Base-by-base conservation (phyloP, 2,113 vertebrate genomes). In the Calonectris borealis region DNA sequence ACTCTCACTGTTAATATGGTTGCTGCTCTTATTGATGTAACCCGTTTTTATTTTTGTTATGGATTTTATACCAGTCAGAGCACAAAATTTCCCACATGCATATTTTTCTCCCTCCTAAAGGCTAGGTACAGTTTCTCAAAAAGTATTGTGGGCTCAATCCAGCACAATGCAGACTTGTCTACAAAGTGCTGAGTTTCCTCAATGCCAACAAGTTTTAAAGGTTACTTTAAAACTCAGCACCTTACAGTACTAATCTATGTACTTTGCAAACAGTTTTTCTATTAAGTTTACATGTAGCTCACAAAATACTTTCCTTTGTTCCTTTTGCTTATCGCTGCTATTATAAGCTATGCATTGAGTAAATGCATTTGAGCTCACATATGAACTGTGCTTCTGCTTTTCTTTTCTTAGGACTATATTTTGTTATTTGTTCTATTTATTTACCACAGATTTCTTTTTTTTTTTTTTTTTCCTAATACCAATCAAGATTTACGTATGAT, bases 21-120 rank as follows among this genome's bases (percentile, higher is more conserved):
- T 98, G 62, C 90, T 97, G 48, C 80, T 64, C 0, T 90, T 96
- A 97, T 29, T 97, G 96, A 93, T 97, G 48, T 97, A 97, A 96
- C 95, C 75, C 29, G 13, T 15, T 97, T 97, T 94, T 94, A 76
- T 69, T 97, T 98, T 84, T 93, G 55, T 90, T 96, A 52, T 16
- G 91, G 91, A 91, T 98, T 97, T 97, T 96, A 57, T 95, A 94
- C 44, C 49, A 94, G 86, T 89, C 86, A 93, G 76, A 95, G 60
- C 46, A 82, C 40, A 91, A 82, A 90, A 96, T 94, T 97, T 97
- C 57, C 97, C 40, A 77, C 7, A 60, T 85, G 81, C 58, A 14
- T 68, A 24, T 73, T 94, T 91, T 95, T 90, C 16, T 84, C 11
- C 34, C 51, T 84, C 44, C 40, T 44, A 55, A 85, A 76, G 80